Evolutionary conservation across 2,797 vertebrate species (phyloP), one percentile per base, ranked within the genome.

Genomic region (Myotis vivesi): DNA sequence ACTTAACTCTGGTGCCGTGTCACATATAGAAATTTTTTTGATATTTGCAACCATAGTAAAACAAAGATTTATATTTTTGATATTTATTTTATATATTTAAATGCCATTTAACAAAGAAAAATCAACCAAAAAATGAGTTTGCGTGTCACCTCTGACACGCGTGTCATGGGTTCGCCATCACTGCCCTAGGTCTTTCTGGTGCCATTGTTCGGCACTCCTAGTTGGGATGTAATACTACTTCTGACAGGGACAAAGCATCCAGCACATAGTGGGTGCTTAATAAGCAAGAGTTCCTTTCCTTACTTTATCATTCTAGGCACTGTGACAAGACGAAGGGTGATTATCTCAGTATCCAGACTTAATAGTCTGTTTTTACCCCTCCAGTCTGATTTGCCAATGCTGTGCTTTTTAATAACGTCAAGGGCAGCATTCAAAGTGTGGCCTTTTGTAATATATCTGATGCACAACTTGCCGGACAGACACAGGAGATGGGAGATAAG

Each of bases 331-430:
- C 6, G 12, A 81, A 87, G 28, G 82, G 53, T 22, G 33, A 77
- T 79, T 30, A 62, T 33, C 46, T 44, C 41, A 92, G 5, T 57
- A 46, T 75, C 66, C 53, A 71, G 23, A 87, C 69, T 93, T 87
- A 89, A 62, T 13, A 94, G 41, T 72, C 79, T 77, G 25, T 87
- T 55, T 85, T 69, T 64, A 25, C 33, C 25, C 6, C 30, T 38
- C 62, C 13, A 20, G 69, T 62, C 59, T 89, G 77, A 89, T 88
- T 85, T 95, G 76, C 68, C 68, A 49, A 73, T 89, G 53, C 33
- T 87, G 55, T 91, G 59, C 69, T 91, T 92, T 93, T 96, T 84
- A 95, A 96, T 89, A 94, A 87, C 84, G 88, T 96, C 97, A 96
- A 95, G 95, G 90, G 72, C 84, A 94, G 75, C 80, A 81, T 91